phyloP scores from a whole-genome alignment of 2,797 vertebrate species.

The Darevskia nairensis region DNA sequence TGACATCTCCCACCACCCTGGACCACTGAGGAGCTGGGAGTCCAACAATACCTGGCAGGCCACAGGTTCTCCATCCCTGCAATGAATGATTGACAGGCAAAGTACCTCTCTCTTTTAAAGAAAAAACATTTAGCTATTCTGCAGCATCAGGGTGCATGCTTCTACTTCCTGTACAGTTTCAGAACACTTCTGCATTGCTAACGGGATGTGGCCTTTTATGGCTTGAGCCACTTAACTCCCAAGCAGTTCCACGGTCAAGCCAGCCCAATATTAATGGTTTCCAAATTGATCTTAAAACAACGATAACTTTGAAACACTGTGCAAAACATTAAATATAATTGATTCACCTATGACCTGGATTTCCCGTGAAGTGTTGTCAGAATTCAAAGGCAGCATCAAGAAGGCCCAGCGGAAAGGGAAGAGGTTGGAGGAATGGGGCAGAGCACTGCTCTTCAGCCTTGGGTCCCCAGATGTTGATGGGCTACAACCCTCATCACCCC shows the following conservation, averaged over 20 bases:
- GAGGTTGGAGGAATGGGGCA: not conserved
- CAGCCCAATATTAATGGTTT: not conserved
- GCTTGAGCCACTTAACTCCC: not conserved
- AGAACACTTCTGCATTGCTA: not conserved
- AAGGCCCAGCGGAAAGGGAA: not conserved
- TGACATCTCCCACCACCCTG: no score
- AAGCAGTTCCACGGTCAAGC: not conserved
- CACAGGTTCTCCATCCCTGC: no score
- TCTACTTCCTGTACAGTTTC: not conserved
- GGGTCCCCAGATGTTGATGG: no score
- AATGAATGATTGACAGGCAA: not conserved
- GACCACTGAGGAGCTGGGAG: no score
- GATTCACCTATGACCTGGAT: not conserved
- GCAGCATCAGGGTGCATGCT: not conserved
- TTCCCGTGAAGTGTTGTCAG: no score
- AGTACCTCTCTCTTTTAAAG: not conserved
- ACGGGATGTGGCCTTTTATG: not conserved
- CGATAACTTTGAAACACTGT: not conserved
- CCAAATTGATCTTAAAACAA: not conserved
- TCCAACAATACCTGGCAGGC: no score
- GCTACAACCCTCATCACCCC: no score
- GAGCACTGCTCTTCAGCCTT: not conserved
- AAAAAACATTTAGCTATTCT: not conserved
- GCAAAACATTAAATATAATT: not conserved
- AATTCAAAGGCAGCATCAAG: not conserved